Conservation (phyloP, 1,140 invertebrate species). For the Lerema accius region DNA sequence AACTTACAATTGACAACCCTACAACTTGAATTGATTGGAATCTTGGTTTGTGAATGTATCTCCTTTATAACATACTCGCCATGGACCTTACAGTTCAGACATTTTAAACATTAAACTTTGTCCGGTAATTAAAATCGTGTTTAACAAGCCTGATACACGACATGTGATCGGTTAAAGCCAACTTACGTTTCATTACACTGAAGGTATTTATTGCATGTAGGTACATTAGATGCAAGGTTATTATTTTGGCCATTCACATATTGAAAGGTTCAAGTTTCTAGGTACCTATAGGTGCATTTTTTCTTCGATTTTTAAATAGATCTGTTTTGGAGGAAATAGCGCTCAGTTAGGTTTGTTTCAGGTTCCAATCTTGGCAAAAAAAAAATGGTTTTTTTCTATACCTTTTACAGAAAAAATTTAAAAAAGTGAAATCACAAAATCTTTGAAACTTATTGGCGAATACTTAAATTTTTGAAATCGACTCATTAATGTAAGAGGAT, state of each 20-base stretch:
- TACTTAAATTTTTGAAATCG: too few relatives aligned
- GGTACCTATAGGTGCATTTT: too few relatives aligned
- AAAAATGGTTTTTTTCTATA: too few relatives aligned
- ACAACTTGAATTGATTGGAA: constrained; percentile 16
- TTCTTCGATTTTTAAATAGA: too few relatives aligned
- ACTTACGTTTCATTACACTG: background rate
- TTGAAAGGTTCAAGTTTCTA: constrained; percentile 17
- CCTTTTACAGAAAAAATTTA: too few relatives aligned
- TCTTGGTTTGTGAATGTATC: constrained; percentile 22
- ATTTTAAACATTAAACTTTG: constrained; percentile 32
- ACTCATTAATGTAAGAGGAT: too few relatives aligned
- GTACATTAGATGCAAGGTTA: constrained; percentile 25
- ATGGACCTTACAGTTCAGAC: background rate
- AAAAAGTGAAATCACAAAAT: too few relatives aligned
- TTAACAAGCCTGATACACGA: constrained; percentile 17
- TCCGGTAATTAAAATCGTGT: constrained; percentile 28
- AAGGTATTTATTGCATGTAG: constrained; percentile 14
- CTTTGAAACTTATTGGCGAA: too few relatives aligned
- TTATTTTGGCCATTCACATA: constrained; percentile 29
- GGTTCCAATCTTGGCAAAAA: too few relatives aligned
- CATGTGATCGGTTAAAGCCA: constrained; percentile 10
- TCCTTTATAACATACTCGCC: constrained; percentile 4
- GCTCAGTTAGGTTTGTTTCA: too few relatives aligned
- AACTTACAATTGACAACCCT: constrained; percentile 16
- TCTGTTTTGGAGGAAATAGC: too few relatives aligned